Base-by-base conservation (phyloP, 2,888 invertebrate species). In the Hydrotaea diabolus region DNA sequence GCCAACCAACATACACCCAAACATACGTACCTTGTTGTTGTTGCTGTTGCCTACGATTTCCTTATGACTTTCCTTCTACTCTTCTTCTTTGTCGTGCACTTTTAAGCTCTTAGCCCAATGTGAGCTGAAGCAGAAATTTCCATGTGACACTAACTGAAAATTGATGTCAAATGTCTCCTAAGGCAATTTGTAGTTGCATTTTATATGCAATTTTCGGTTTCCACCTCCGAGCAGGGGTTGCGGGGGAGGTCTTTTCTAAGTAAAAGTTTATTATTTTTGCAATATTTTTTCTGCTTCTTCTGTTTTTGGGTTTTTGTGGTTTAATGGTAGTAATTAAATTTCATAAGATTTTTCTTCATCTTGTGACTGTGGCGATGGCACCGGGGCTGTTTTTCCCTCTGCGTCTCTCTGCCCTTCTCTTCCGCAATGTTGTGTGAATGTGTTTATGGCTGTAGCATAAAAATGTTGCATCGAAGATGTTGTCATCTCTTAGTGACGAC, bases 131-230 rank as follows among this genome's bases (percentile, higher is more conserved):
- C 73, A 64, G 62, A 75, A 72, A 75, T 80, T 80, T 82, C 69
- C 82, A 80, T 72, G 80, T 82, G 80, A 80, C 80, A 66, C 80
- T 69, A 80, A 23, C 66, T 73, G 66, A 76, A 81, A 74, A 79
- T 81, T 81, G 76, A 72, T 72, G 74, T 74, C 75, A 75, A 80
- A 76, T 76, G 76, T 75, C 76, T 76, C 75, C 36, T 13, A 75
- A 76, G 76, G 80, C 74, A 74, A 62, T 74, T 74, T 74, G 57
- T 74, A 57, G 36, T 69, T 69, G 69, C 69, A 69, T 69, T 69
- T 69, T 46, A 69, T 46, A 69, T 69, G 69, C 69, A 69, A 69
- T 69, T 69, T 69, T 69, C 23, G 23, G 69, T 66, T 66, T n/a
- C n/a, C n/a, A 59, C 59, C 39, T 8, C 19, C 11, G 21, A 7